Base-by-base conservation (phyloP, 2,797 vertebrate species). In the Myripristis murdjan region DNA sequence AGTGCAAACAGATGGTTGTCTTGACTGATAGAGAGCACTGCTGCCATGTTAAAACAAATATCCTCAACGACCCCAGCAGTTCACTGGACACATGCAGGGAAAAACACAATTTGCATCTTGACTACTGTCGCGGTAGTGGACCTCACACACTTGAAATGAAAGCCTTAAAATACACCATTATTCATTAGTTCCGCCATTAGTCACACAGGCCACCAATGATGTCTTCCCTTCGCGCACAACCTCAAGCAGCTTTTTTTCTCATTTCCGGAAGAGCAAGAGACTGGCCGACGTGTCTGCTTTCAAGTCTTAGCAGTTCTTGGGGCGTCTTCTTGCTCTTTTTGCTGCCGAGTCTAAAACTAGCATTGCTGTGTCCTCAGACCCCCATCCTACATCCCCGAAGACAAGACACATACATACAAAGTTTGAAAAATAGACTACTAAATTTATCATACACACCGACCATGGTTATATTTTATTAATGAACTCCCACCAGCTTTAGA, bases 1-100 rank as follows among this genome's bases (percentile, higher is more conserved):
- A 55, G 56, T 31, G 3, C 22, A 61, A 57, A 51, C 23, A 43
- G 46, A 70, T 60, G 26, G 18, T 55, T 75, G 35, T 70, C 0
- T 14, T 39, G 28, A 44, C 46, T 57, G n/a, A 43, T 53, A 6
- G 9, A 49, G 6, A 46, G 14, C 37, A 10, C 3, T 35, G 35
- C 28, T 6, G 47, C n/a, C 16, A 4, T 33, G 15, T 31, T 44
- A 5, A 24, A 15, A 6, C 52, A 7, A 28, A 7, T 33, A 22
- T 4, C 39, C 18, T n/a, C 1, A 44, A 22, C 22, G 33, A 53
- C 15, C 51, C 16, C 43, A 5, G 6, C 35, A 12, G 35, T 37
- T 37, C 35, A 35, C 43, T 18, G 43, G 43, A 5, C 12, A 23
- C 24, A 33, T 2, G 7, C 10, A 15, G 33, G 16, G 9, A 16